Evolutionary conservation across 2,113 vertebrate genomes (phyloP), one percentile per base, ranked within the genome.

Genomic region (Cyanistes caeruleus): DNA sequence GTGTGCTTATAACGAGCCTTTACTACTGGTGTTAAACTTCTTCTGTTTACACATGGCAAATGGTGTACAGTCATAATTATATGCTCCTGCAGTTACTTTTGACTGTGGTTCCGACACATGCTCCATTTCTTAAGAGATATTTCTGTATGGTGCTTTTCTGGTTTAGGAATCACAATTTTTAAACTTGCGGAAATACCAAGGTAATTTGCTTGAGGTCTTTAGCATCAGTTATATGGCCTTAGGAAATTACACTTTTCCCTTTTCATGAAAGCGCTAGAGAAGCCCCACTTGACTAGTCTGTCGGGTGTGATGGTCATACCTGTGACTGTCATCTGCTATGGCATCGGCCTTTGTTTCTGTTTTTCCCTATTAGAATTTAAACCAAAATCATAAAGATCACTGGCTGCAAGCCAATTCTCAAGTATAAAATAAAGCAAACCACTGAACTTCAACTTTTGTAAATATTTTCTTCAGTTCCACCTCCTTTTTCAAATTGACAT

Each of bases 1-100:
- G 0, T 1, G 0, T 68, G 35, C 30, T 52, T 82, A 3, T 20
- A 63, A 21, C 17, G 2, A 43, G n/a, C 2, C 3, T 77, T 15
- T 68, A 1, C 30, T 80, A 21, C 53, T 73, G 33, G 10, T 63
- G 35, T 56, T 83, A 15, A 30, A 41, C 55, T 60, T 56, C 10
- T 9, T 62, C 48, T 11, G 1, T 67, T 87, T 84, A 49, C 43
- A 14, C 24, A 9, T 13, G 39, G 52, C 33, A 82, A 63, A 39
- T 37, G 39, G 14, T 70, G 13, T 21, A 9, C 22, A 76, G 15
- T 65, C 0, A 0, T 85, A 48, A 58, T 93, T 24, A 16, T n/a
- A 22, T 41, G 30, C 7, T 76, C 6, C n/a, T 9, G 7, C 33
- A 41, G 37, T 73, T 91, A 37, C 64, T 84, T 81, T 79, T 78